Evolutionary conservation across 2,113 vertebrate species (phyloP), one percentile per base, ranked within the genome.

Genomic region (Poeciliopsis occidentalis): DNA sequence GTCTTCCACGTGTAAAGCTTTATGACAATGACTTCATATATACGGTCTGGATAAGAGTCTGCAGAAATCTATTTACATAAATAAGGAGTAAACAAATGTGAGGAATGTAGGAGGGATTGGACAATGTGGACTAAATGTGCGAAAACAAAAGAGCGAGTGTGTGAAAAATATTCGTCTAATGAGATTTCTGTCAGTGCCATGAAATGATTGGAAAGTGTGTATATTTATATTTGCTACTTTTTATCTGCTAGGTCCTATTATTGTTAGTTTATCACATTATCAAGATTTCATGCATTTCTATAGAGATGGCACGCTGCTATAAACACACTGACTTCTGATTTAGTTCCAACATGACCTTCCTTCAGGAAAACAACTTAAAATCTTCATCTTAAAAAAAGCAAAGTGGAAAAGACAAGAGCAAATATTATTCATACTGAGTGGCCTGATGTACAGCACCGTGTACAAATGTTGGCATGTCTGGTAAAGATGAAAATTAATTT

Each of bases 1-100:
- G 85, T 87, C 88, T 86, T 90, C 77, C 86, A 90, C 91, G 82
- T 85, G 90, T 90, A 92, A 91, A 91, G 91, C 91, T 89, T 87
- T 79, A 93, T 90, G 90, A 92, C 88, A 82, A 87, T 83, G 86
- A 91, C 82, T 75, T 84, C 10, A 73, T 92, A 89, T 93, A 83
- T 93, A 93, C 78, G 78, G 64, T 66, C 79, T 67, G 75, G 79
- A 83, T 75, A 75, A 75, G 79, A 81, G 76, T 64, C 85, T 77
- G 87, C 81, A 89, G 85, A 80, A 75, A 81, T 73, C 63, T 91
- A 92, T 93, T 90, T 92, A 94, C 92, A 93, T 67, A 62, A 89
- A 81, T 76, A 19, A 79, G 73, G 79, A 82, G 82, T 78, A 75
- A 88, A 91, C 63, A 75, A 76, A 88, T 79, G 83, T 72, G 73